Base-by-base conservation (phyloP, 2,797 vertebrate species). In the Dromococcyx pavoninus region DNA sequence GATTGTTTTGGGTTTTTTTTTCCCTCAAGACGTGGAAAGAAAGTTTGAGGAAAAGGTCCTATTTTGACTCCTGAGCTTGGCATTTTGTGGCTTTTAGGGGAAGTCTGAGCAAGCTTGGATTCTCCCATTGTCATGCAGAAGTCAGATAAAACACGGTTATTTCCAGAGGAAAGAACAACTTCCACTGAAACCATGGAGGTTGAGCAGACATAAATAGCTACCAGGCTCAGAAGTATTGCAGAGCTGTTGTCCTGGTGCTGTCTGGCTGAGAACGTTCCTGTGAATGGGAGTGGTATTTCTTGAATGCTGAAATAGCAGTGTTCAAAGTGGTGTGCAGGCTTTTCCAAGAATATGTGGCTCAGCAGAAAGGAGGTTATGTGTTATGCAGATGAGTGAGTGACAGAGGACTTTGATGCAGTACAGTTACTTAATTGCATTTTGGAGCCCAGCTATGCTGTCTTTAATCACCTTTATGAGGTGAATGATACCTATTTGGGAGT, bases 241-340 rank as follows among this genome's bases (percentile, higher is more conserved):
- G 94, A 94, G 65, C 86, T 91, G 53, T 85, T 92, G 76, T 88
- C 56, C 71, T 66, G 32, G 56, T 96, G 88, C 73, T 95, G 86
- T 81, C 66, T 96, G 91, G 70, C 82, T 93, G 85, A 84, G 76
- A 92, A 69, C 1, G 5, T 92, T 95, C 91, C 91, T 74, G 86
- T 91, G 95, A 94, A 90, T 96, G 91, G 91, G 93, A 94, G 91
- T 90, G 95, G 93, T 91, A 91, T 95, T 96, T 97, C 88, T 96
- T 91, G 88, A 95, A 93, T 93, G 95, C 91, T 95, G 91, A 94
- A 96, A 79, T 92, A 94, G 89, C 94, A 95, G 10, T 76, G 74
- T 93, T 96, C 91, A 90, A 82, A 96, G 86, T 82, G 74, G 41
- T 50, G 50, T 82, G 74, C 80, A 91, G 73, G 89, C 80, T 92